Base-by-base conservation (phyloP, 2,888 invertebrate genomes). In the Oxystoma pomonae region DNA sequence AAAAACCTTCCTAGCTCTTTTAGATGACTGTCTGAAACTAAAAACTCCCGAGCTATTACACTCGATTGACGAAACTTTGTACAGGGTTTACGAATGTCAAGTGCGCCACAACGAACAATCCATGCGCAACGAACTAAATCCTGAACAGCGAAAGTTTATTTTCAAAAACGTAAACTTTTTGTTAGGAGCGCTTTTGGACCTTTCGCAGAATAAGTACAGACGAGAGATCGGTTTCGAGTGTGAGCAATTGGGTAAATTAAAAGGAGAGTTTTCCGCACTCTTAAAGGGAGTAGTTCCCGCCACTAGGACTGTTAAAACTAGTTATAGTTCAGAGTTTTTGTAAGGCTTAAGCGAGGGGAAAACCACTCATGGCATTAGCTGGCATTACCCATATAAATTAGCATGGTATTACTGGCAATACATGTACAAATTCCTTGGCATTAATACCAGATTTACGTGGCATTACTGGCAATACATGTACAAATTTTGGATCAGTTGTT, bases 11-110 rank as follows among this genome's bases (percentile, higher is more conserved):
- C 81, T 92, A 55, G 85, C 86, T 20, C 83, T 94, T 65, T 83
- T 92, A 67, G 89, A 90, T 70, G 90, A 93, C 74, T 89, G 93
- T 69, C 79, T 94, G 69, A 86, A 88, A 73, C 82, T 94, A 65
- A 86, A 88, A 67, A 90, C 89, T 0, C 86, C 87, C 20, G 92
- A 92, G 76, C 84, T 90, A 75, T 86, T 91, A 78, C 83, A 86
- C 68, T 85, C 88, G 0, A 85, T 94, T 57, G 90, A 90, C 70
- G 87, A 88, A 65, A 87, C 89, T 59, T 83, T 94, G 57, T 83
- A 86, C 71, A 87, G 88, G 60, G 87, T 94, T 60, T 89, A 93
- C 77, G 86, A 87, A 67, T 86, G 89, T 20, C 90, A 94, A 77
- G 82, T 94, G 60, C 85, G 84, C 74, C 87, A 89, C 75, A 78